Evolutionary conservation across 2,888 invertebrate genomes (phyloP).

Genomic region (Andrena minutula): DNA sequence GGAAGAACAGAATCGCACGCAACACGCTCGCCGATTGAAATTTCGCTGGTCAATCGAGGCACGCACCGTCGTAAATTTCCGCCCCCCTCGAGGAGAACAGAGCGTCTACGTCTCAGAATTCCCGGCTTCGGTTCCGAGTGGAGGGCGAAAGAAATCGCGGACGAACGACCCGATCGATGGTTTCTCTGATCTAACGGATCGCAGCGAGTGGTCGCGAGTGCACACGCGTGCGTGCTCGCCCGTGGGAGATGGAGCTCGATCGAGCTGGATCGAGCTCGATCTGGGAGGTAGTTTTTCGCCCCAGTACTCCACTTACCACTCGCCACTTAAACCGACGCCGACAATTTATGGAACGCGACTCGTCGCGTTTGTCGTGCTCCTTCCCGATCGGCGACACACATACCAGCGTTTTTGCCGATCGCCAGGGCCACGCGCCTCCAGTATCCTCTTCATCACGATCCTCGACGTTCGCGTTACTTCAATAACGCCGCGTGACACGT

Average conservation of each 20-base stretch:
- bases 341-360: conserved; percentile 78
- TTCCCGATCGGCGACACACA: conserved; percentile 71
- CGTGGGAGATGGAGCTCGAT: conserved; percentile 60
- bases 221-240: conserved; percentile 33
- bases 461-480: neutral
- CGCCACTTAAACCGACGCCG: conserved; percentile 75
- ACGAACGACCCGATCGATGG: conserved; percentile 63
- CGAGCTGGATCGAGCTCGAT: conserved; percentile 37
- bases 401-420: conserved; percentile 58
- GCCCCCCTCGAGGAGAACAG: neutral
- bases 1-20: conserved; percentile 41
- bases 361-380: conserved; percentile 65
- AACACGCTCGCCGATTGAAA: conserved; percentile 31
- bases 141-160: conserved; percentile 26
- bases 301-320: conserved; percentile 82
- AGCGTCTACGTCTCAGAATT: conserved; percentile 47
- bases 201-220: conserved; percentile 46
- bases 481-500: neutral
- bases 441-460: neutral
- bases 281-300: conserved; percentile 82
- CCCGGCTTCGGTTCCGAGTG: conserved; percentile 29
- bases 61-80: conserved; percentile 17
- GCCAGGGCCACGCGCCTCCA: conserved; percentile 39
- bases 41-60: conserved; percentile 16
- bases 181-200: conserved; percentile 80